These are phyloP conservation scores for Mystacides longicornis DNA, from an alignment of 2,888 invertebrate species.

Conservation along the genomic window DNA sequence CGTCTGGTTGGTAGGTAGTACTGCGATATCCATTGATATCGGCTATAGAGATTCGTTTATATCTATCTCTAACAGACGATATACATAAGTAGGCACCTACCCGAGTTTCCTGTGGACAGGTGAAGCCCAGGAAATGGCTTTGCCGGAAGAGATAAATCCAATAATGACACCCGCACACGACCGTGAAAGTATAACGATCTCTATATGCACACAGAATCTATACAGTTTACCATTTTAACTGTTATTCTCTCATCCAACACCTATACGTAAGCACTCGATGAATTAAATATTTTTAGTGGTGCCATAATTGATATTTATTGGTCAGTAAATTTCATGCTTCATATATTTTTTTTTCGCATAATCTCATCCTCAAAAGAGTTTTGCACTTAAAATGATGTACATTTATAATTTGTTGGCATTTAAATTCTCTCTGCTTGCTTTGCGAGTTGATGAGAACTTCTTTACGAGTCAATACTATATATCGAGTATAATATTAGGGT, in stretches of 20 bases:
- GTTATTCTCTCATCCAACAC: background rate
- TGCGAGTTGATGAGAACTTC: too few relatives aligned
- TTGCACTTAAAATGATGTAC: too few relatives aligned
- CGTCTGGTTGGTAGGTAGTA: too few relatives aligned
- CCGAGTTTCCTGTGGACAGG: slow-evolving; percentile 3
- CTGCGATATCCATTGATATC: too few relatives aligned
- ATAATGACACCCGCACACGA: slow-evolving; percentile 6
- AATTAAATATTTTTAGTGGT: background rate
- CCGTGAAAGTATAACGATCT: slow-evolving; percentile 11
- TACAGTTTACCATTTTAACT: background rate
- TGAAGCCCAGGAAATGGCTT: slow-evolving; percentile 9
- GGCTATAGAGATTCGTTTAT: too few relatives aligned
- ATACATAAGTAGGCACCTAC: background rate
- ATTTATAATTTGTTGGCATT: too few relatives aligned
- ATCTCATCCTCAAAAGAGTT: too few relatives aligned
- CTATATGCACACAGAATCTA: background rate
- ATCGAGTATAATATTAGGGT: too few relatives aligned
- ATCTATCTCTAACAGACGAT: too few relatives aligned
- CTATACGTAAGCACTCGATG: background rate
- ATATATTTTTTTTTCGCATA: too few relatives aligned
- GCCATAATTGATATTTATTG: background rate
- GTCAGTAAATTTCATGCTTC: background rate
- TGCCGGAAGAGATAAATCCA: slow-evolving; percentile 11
- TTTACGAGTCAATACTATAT: too few relatives aligned
- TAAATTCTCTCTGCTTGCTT: too few relatives aligned